These are phyloP conservation scores for Sterna hirundo DNA, from an alignment of 2,113 vertebrate genomes.

Conservation along the genomic window DNA sequence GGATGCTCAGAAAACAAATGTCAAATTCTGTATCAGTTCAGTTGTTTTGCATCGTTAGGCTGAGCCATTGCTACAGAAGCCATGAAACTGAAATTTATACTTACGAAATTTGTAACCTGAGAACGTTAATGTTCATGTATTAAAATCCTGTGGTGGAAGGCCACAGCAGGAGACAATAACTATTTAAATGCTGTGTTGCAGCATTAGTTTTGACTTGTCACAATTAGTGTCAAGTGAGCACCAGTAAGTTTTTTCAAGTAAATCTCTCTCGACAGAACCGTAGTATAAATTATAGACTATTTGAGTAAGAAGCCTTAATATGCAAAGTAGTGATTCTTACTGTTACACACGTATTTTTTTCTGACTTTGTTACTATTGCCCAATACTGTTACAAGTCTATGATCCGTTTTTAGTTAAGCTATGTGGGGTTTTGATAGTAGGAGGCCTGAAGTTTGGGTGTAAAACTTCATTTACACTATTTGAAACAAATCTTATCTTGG, in stretches of 20 bases:
- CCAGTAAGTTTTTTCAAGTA: neutral
- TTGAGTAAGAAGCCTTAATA: neutral
- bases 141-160: neutral
- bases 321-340: neutral
- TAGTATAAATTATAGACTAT: neutral
- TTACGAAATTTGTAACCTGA: neutral
- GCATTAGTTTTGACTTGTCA: neutral
- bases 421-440: neutral
- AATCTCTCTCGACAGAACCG: neutral
- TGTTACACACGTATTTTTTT: rapidly evolving
- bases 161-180: neutral
- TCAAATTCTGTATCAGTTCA: neutral
- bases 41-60: neutral
- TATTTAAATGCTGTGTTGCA: neutral
- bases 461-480: neutral
- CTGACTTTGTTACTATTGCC: neutral
- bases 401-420: neutral
- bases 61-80: neutral
- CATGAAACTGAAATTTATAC: neutral
- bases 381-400: neutral
- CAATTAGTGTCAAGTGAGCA: neutral
- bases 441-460: neutral
- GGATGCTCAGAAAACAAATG: constrained; percentile 22
- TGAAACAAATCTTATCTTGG: neutral
- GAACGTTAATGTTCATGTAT: neutral